Evolutionary conservation across 2,888 invertebrate species (phyloP).

Genomic region (Tortricodes alternella): DNA sequence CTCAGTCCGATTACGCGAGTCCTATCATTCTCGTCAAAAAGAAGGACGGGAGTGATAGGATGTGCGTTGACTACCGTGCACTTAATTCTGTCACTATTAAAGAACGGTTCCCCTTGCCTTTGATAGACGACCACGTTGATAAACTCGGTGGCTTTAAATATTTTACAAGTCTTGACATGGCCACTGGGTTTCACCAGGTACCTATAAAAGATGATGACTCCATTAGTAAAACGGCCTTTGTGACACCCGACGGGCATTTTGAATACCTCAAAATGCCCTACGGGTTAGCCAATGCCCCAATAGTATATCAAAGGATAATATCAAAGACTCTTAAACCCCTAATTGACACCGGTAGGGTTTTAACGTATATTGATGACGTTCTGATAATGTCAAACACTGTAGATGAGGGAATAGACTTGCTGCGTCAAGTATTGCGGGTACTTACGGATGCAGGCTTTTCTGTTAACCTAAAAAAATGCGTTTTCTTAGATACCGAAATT

Average conservation of each 20-base stretch:
- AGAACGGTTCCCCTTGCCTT: constrained; percentile 26
- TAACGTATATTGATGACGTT: constrained; percentile 30
- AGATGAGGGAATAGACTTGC: neutral
- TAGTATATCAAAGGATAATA: constrained; percentile 35
- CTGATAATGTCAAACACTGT: constrained; percentile 1
- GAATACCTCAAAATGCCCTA: constrained; percentile 37
- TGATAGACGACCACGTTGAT: constrained; percentile 32
- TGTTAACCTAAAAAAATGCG: constrained; percentile 22
- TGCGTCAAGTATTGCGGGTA: neutral
- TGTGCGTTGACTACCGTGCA: no score
- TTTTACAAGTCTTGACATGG: constrained; percentile 7
- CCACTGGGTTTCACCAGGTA: constrained; percentile 12
- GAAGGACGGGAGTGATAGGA: constrained; percentile 31
- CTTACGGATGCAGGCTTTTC: constrained; percentile 21
- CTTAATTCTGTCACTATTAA: no score
- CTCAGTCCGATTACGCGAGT: constrained; percentile 33
- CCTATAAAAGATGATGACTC: constrained; percentile 9
- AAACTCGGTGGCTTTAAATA: constrained; percentile 7
- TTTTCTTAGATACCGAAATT: constrained; percentile 15
- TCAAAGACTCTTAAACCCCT: constrained; percentile 1
- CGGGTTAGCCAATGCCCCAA: constrained; percentile 34
- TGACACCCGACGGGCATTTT: constrained; percentile 29
- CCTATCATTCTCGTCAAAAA: constrained; percentile 37
- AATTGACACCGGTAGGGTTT: constrained; percentile 20
- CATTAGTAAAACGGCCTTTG: constrained; percentile 21